phyloP scores from a whole-genome alignment of 2,888 invertebrate genomes.

The Drepanosiphum platanoidis region DNA sequence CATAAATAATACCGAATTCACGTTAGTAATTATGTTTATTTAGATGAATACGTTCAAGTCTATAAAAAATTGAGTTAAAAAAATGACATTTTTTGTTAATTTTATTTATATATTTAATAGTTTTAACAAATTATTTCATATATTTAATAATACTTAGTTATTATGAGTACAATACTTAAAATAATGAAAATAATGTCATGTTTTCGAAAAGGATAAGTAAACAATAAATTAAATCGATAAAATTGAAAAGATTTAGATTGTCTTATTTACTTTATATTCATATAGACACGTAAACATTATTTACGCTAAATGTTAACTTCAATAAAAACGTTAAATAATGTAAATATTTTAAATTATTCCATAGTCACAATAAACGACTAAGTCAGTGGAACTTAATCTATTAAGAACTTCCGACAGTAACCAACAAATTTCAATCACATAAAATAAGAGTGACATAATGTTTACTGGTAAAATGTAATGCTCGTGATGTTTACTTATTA shows the following conservation, averaged over 20 bases:
- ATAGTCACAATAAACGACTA: background rate
- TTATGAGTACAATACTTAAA: background rate
- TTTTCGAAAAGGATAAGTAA: background rate
- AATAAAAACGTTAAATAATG: background rate
- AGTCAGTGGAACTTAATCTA: background rate
- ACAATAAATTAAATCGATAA: background rate
- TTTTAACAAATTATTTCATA: too few species aligned
- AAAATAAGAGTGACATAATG: background rate
- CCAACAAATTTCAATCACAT: background rate
- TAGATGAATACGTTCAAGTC: too few species aligned
- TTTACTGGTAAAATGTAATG: background rate
- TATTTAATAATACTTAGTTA: too few species aligned
- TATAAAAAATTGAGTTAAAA: too few species aligned
- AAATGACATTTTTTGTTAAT: too few species aligned
- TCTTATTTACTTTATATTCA: background rate
- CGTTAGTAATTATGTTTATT: too few species aligned
- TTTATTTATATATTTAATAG: too few species aligned
- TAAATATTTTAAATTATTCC: background rate
- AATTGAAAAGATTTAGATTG: background rate
- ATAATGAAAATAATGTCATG: background rate
- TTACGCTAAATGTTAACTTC: background rate
- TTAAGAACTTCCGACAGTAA: background rate
- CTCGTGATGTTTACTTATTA: constrained; percentile 1
- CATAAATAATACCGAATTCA: too few species aligned
- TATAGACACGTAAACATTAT: background rate